phyloP scores from a whole-genome alignment of 2,797 vertebrate genomes.

The Cyprinodon diabolis region DNA sequence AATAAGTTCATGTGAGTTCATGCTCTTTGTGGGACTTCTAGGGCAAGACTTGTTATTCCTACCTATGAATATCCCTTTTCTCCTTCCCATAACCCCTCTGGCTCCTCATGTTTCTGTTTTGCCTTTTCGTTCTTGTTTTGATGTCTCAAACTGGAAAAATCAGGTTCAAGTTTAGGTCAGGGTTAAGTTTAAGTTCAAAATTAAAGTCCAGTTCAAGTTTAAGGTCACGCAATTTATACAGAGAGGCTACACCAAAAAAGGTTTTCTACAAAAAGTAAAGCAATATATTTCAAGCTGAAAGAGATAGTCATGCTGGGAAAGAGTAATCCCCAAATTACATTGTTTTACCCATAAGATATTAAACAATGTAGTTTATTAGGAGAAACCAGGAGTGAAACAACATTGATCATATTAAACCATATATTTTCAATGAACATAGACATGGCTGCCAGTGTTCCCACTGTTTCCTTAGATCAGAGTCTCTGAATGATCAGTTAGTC shows the following conservation, averaged over 20 bases:
- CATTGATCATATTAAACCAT: background rate
- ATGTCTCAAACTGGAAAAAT: background rate
- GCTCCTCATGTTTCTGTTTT: no score
- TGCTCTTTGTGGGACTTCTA: no score
- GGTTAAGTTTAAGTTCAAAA: background rate
- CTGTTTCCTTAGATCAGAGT: background rate
- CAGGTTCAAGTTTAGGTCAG: background rate
- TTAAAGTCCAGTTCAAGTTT: no score
- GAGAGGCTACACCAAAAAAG: background rate
- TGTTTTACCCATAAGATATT: background rate
- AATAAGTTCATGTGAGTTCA: no score
- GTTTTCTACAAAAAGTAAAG: background rate
- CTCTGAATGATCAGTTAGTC: background rate
- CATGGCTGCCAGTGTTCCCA: background rate
- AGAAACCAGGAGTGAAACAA: background rate
- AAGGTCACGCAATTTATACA: background rate
- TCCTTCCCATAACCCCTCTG: no score
- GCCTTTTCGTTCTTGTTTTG: background rate
- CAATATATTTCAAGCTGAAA: background rate
- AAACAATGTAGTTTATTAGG: background rate
- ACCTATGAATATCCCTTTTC: no score
- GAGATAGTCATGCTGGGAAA: background rate
- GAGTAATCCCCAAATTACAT: background rate
- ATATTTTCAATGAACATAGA: background rate
- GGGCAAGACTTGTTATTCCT: no score